Conservation (phyloP, 1,140 invertebrate genomes). For the Triops longicaudatus region DNA sequence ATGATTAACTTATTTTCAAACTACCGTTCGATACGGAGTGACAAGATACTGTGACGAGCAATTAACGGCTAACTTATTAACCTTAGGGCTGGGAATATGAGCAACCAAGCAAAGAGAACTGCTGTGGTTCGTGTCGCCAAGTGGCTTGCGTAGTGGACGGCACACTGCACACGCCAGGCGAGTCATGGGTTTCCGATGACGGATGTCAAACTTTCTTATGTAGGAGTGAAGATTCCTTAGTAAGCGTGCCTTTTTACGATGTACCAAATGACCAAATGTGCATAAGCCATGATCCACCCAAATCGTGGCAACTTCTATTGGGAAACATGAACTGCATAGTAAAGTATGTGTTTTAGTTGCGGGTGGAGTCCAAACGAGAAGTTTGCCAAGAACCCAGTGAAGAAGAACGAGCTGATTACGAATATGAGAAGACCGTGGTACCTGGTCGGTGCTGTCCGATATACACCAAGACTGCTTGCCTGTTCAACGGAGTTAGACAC, state of each 20-base stretch:
- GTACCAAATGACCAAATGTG: too few species aligned
- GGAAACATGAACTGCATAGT: not conserved
- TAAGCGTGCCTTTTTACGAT: not conserved
- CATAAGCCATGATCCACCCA: too few species aligned
- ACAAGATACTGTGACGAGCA: not conserved
- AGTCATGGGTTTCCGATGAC: conserved; percentile 33
- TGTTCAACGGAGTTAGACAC: conserved; percentile 25
- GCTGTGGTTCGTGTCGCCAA: conserved; percentile 63
- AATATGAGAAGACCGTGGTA: conserved; percentile 22
- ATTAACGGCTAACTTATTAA: conserved; percentile 25
- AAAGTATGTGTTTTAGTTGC: conserved; percentile 26
- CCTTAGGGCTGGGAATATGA: conserved; percentile 36
- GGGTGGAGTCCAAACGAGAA: conserved; percentile 30
- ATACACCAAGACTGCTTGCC: conserved; percentile 27
- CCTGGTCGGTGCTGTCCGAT: conserved; percentile 29
- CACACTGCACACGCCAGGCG: conserved; percentile 40
- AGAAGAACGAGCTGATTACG: conserved; percentile 28
- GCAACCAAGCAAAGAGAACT: conserved; percentile 40
- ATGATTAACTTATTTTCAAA: conserved; percentile 6
- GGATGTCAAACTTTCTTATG: conserved; percentile 34
- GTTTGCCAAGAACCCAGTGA: conserved; percentile 29
- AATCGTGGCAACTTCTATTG: conserved; percentile 12
- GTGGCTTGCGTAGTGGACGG: conserved; percentile 54
- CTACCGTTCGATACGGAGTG: not conserved
- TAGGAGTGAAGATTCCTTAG: conserved; percentile 26